Percentiles rank a stretch among this genome's conserved stretches.
phyloP scores from a whole-genome alignment of 2,797 vertebrate species.

The Tragopan temminckii region DNA sequence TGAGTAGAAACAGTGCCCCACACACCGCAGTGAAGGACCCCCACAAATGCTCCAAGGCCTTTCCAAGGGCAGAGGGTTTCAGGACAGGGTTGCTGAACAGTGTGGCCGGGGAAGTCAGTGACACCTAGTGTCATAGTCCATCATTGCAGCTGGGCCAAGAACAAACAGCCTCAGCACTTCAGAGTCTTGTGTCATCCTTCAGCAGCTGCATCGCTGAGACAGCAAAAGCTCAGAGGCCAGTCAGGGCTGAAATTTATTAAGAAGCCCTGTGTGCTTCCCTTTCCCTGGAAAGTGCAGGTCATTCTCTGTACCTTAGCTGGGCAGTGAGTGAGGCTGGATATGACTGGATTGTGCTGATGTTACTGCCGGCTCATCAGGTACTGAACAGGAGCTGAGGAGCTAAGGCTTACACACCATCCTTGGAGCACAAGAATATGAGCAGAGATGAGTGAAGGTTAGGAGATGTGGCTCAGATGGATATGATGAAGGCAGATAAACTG shows the following conservation, averaged over 20 bases:
- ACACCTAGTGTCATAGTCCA: constrained; percentile 57
- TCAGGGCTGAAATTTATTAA: no score
- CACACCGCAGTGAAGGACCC: fast-evolving
- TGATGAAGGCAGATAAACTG: neutral
- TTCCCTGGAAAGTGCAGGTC: neutral
- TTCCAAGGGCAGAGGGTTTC: neutral
- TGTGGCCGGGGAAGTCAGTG: constrained; percentile 2
- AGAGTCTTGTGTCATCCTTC: no score
- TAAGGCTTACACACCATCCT: neutral
- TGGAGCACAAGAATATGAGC: neutral
- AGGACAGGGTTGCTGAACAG: fast-evolving
- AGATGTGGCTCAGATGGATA: neutral
- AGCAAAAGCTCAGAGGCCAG: no score
- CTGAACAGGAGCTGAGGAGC: neutral
- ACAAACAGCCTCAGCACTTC: neutral
- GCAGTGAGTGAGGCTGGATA: neutral
- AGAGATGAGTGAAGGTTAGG: neutral
- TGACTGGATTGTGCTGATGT: neutral
- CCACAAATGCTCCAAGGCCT: fast-evolving
- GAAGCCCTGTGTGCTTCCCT: neutral
- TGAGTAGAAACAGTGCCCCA: constrained; percentile 78
- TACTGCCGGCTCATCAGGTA: no score
- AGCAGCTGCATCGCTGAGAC: neutral
- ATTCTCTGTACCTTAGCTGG: neutral
- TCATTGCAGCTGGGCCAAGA: neutral